Conservation (phyloP, 2,113 vertebrate species). For the Archilochus colubris region DNA sequence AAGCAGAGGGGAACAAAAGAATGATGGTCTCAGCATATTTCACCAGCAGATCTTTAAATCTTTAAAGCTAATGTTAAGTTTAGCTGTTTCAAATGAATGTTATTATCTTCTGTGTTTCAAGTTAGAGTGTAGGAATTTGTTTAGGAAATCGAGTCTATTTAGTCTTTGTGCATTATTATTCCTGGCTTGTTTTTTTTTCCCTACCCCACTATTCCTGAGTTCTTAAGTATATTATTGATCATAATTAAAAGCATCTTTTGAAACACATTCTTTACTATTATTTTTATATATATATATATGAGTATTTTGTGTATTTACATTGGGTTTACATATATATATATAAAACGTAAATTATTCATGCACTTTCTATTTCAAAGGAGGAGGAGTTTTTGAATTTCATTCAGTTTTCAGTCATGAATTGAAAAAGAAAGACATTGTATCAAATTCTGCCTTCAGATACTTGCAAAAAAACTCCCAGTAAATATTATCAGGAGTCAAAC, state of each 20-base stretch:
- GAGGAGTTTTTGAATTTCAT: slow-evolving; percentile 38
- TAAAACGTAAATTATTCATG: slow-evolving; percentile 30
- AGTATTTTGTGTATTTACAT: not conserved
- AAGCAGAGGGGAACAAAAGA: slow-evolving; percentile 11
- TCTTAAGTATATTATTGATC: not conserved
- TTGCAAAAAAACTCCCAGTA: not conserved
- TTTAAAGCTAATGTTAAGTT: slow-evolving; percentile 22
- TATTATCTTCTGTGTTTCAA: not conserved
- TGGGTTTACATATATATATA: not conserved
- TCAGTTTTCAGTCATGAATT: slow-evolving; percentile 64
- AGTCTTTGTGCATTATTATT: not conserved
- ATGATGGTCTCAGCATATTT: slow-evolving; percentile 15
- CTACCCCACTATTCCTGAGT: not conserved
- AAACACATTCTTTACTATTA: not conserved
- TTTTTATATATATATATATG: slow-evolving; percentile 6
- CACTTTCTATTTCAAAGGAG: slow-evolving; percentile 34
- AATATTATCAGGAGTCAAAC: slow-evolving; percentile 11
- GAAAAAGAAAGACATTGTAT: slow-evolving; percentile 49
- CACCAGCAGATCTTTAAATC: not conserved
- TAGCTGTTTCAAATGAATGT: not conserved
- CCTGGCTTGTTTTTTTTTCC: not conserved
- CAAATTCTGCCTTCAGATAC: slow-evolving; percentile 20
- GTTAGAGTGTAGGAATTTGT: not conserved
- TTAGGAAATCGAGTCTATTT: not conserved
- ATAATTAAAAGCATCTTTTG: slow-evolving; percentile 14